Conservation (phyloP, 2,888 invertebrate genomes). For the Drosophila robusta region DNA sequence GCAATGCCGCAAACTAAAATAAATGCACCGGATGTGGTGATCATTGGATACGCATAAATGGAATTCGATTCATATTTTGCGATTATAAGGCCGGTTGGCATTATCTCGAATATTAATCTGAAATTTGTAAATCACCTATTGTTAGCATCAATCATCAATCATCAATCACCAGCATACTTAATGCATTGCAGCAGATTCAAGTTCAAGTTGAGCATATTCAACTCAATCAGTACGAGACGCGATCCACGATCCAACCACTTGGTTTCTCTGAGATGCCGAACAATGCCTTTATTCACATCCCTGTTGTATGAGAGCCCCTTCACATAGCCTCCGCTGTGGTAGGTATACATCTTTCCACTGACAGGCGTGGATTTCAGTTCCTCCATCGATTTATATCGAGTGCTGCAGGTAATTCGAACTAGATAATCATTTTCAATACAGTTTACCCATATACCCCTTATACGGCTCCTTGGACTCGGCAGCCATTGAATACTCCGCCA, state of each 20-base stretch:
- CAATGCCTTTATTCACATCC: constrained; percentile 83
- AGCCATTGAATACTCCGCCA: constrained; percentile 85
- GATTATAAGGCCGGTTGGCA: constrained; percentile 89
- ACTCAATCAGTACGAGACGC: constrained; percentile 89
- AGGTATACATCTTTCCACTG: constrained; percentile 86
- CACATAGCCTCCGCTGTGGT: constrained; percentile 87
- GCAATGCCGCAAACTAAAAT: constrained; percentile 84
- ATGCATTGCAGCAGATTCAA: constrained; percentile 88
- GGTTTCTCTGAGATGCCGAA: constrained; percentile 86
- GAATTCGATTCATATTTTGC: constrained; percentile 86
- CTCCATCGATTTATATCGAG: constrained; percentile 57
- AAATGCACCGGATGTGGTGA: constrained; percentile 85
- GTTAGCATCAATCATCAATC: neutral
- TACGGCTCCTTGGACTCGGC: constrained; percentile 82
- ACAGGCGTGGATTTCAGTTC: constrained; percentile 84
- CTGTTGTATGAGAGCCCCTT: constrained; percentile 85
- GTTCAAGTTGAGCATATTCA: constrained; percentile 90
- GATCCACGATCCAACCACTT: constrained; percentile 89
- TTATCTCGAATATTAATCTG: constrained; percentile 89
- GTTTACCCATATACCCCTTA: constrained; percentile 25
- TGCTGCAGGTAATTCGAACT: constrained; percentile 16
- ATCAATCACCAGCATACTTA: constrained; percentile 84
- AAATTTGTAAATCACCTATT: neutral
- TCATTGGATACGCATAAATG: constrained; percentile 86
- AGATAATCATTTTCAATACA: too few relatives aligned